Base-by-base conservation (phyloP, 2,888 invertebrate genomes). In the Phengaris arion region DNA sequence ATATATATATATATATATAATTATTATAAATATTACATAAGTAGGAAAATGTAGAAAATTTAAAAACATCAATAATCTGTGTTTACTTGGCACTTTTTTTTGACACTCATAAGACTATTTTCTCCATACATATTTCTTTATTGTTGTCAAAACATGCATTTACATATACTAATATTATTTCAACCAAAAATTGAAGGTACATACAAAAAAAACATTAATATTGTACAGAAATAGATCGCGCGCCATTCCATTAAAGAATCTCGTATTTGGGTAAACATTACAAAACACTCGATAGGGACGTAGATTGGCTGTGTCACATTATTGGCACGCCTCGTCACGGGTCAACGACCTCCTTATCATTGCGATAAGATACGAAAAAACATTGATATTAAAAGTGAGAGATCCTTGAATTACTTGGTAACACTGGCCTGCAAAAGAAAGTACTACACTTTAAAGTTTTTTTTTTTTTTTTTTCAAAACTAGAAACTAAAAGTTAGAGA, bases 361-460 rank as follows among this genome's bases (percentile, higher is more conserved):
- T 83, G 85, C 86, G 92, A 92, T 93, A 91, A 88, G 85, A 86
- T 83, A 87, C 88, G 89, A 89, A 91, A 93, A 91, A 91, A 91
- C 89, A 89, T 85, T 85, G 90, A 91, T 91, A 89, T 86, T 22
- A 83, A 79, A 79, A 72, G 77, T 70, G 74, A 83, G 74, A 83
- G 88, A 84, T 76, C 86, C 82, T 75, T 79, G 77, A 70, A 22
- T 55, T 46, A 59, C 22, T 59, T 59, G 4, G 57, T 7, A 15
- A 35, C 35, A 35, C 35, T 35, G 35, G 35, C 35, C 35, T 35
- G 35, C 35, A 2, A 35, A 35, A 35, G 22, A 35, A 3, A 35
- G 3, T 35, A 35, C 35, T 35, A 35, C 35, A 35, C 35, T 35
- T 35, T 35, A 35, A 35, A 35, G 22, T 22, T 22, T 0, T 1